Evolutionary conservation across 2,797 vertebrate species (phyloP).

Genomic region (Thunnus albacares): DNA sequence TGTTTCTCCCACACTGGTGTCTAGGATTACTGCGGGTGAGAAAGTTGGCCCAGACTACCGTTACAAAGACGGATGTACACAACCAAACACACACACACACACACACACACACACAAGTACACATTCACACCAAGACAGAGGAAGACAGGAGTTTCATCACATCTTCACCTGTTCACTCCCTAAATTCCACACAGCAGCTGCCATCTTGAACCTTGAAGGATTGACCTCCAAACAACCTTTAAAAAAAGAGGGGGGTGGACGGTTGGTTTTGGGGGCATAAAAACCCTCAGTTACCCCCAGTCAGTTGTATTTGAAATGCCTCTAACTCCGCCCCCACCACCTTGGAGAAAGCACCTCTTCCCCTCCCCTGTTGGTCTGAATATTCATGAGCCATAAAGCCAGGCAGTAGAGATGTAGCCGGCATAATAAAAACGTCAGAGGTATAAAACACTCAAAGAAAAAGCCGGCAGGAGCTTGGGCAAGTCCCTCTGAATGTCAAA

Average conservation of each 20-base stretch:
- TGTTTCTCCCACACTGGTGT: conserved; percentile 59
- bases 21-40: conserved; percentile 70
- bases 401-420: conserved; percentile 47
- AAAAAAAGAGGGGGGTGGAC: background rate
- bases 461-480: conserved; percentile 52
- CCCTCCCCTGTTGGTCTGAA: conserved; percentile 51
- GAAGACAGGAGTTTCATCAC: conserved; percentile 51
- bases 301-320: conserved; percentile 48
- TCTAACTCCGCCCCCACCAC: conserved; percentile 53
- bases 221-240: conserved; percentile 72
- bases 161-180: conserved; percentile 83
- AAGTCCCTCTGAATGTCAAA: conserved; percentile 74
- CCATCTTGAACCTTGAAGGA: conserved; percentile 46
- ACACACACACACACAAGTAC: background rate
- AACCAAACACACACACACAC: conserved; percentile 10
- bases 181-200: conserved; percentile 79
- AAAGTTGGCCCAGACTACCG: conserved; percentile 61
- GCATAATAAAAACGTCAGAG: conserved; percentile 76
- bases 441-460: conserved; percentile 70
- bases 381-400: conserved; percentile 81
- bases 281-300: conserved; percentile 26
- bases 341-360: conserved; percentile 30
- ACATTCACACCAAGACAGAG: conserved; percentile 24
- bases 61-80: conserved; percentile 28
- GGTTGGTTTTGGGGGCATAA: conserved; percentile 5